Percentiles rank a stretch among this genome's conserved stretches.
Evolutionary conservation across 2,888 invertebrate genomes (phyloP).

Genomic region (Celastrina argiolus): DNA sequence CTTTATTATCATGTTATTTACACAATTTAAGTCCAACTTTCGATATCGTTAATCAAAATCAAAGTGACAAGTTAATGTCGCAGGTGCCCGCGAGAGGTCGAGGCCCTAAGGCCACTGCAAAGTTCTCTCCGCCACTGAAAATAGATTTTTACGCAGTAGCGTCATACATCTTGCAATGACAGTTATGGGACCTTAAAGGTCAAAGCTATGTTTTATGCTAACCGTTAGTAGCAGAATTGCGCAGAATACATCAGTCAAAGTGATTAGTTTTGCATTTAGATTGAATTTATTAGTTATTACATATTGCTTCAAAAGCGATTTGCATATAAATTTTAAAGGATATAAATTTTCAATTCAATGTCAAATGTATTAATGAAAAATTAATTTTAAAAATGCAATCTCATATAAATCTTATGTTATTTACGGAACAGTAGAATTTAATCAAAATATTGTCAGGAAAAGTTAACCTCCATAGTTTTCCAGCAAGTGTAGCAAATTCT

Average conservation of each 20-base stretch:
- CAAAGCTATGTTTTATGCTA: not conserved
- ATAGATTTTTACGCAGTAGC: slow-evolving; percentile 6
- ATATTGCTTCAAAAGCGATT: not conserved
- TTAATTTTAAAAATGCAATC: too few species aligned
- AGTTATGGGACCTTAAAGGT: slow-evolving; percentile 13
- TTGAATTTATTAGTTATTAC: not conserved
- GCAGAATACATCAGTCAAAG: not conserved
- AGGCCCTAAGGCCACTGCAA: not conserved
- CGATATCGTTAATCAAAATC: slow-evolving; percentile 11
- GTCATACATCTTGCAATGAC: slow-evolving; percentile 6
- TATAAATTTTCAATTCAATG: not conserved
- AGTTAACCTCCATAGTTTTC: slow-evolving; percentile 56
- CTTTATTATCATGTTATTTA: not conserved
- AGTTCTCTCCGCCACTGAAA: slow-evolving; percentile 10
- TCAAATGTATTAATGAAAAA: not conserved
- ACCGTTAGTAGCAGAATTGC: slow-evolving; percentile 12
- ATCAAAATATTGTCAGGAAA: slow-evolving; percentile 19
- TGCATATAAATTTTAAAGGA: not conserved
- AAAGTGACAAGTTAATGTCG: slow-evolving; percentile 5
- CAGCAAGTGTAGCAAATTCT: slow-evolving; percentile 64
- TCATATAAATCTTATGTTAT: too few species aligned
- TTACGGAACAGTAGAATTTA: too few species aligned
- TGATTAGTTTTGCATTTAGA: slow-evolving; percentile 7
- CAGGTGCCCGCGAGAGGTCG: not conserved
- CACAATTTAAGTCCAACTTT: not conserved